Percentiles rank a stretch among this genome's conserved stretches.
Evolutionary conservation across 2,113 vertebrate species (phyloP).

Genomic region (Haemorhous mexicanus): DNA sequence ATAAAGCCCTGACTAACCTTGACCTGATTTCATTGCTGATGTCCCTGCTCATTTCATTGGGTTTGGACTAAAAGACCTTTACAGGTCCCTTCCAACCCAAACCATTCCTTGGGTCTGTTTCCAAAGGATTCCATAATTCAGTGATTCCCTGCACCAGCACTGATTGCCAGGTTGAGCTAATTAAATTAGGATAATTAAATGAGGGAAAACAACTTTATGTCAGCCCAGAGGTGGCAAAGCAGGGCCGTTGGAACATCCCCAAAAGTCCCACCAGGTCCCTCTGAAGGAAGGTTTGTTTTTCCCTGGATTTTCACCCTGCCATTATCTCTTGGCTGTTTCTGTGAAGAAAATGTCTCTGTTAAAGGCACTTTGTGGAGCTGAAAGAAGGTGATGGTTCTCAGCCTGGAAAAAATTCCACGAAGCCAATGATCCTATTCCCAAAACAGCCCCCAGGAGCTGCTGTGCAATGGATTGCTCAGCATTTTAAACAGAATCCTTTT

Average conservation of each 20-base stretch:
- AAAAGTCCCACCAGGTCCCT: not conserved
- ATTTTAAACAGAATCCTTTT: slow-evolving; percentile 4
- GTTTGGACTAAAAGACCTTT: not conserved
- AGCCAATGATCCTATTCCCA: not conserved
- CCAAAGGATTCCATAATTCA: not conserved
- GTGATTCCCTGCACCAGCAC: not conserved
- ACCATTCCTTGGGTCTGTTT: fast-evolving
- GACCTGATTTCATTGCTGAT: not conserved
- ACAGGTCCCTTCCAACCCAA: not conserved
- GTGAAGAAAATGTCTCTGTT: not conserved
- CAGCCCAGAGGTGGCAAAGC: not conserved
- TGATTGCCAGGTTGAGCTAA: not conserved
- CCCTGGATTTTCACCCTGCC: not conserved
- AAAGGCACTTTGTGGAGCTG: not conserved
- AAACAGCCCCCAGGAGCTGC: not conserved
- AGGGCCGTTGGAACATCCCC: not conserved
- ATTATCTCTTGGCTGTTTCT: not conserved
- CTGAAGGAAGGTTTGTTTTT: not conserved
- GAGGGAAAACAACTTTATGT: not conserved
- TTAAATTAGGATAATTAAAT: not conserved
- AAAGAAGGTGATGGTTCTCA: not conserved
- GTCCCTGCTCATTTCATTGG: not conserved
- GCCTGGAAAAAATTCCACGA: not conserved
- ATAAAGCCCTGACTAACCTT: not conserved
- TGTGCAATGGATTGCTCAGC: not conserved